Base-by-base conservation (phyloP, 2,888 invertebrate species). In the Campoplex nolae region DNA sequence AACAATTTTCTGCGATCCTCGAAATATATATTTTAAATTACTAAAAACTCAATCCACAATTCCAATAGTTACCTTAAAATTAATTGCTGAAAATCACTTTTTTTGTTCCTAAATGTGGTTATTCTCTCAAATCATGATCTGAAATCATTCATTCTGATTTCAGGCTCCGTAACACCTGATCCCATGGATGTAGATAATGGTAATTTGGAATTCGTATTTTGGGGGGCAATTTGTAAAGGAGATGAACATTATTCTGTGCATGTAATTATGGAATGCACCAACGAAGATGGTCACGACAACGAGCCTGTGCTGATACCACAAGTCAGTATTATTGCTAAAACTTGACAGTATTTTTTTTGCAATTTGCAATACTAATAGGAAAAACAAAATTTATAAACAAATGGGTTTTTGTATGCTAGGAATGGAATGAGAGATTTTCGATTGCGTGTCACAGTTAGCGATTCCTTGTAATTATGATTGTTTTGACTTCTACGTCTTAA, bases 221-320 rank as follows among this genome's bases (percentile, higher is more conserved):
- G 68, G n/a, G 93, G 93, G n/a, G 91, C 91, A 62, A n/a, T 70
- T n/a, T 93, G 93, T 82, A 86, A 73, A n/a, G 28, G 35, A 13
- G 45, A 79, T 42, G 42, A 58, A 16, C 90, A 88, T 38, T 93
- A 93, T 84, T 89, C 82, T 6, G 90, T 91, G 9, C 85, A 88
- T 56, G 87, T 93, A 48, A 83, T 89, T 62, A 92, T 93, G 92
- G 89, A 88, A 68, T 94, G 93, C 87, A 91, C 93, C 86, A 92
- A 90, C 48, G 23, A 77, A 18, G 89, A 78, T n/a, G 88, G 16
- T 13, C 84, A 84, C 45, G 79, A 86, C 85, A 88, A 90, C 42
- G 9, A 81, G 18, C 92, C 92, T 58, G 85, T 87, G 79, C 76
- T 91, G 74, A 88, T 90, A 89, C 70, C 90, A 45, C 68, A 88